Conservation (phyloP, 2,797 vertebrate genomes). For the Enteromius trimaculatus region DNA sequence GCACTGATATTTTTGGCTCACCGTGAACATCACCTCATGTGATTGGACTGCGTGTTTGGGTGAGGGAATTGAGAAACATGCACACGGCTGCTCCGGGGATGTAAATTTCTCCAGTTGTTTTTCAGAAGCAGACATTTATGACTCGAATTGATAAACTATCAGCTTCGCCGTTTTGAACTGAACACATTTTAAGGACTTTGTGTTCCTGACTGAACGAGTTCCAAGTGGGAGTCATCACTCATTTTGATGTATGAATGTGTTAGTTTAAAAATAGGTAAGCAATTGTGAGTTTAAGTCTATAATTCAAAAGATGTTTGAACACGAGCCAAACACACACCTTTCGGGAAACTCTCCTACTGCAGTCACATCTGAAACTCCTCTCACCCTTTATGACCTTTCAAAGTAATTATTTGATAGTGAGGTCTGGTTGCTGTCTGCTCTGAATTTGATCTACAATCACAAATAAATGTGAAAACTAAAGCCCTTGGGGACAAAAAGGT, state of each 20-base stretch:
- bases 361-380: slow-evolving; percentile 15
- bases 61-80: slow-evolving; percentile 11
- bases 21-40: slow-evolving; percentile 10
- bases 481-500: slow-evolving; percentile 18
- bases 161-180: neutral
- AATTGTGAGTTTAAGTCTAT: slow-evolving; percentile 22
- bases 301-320: slow-evolving; percentile 26
- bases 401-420: slow-evolving; percentile 51
- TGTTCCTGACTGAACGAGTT: slow-evolving; percentile 31
- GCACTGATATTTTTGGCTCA: slow-evolving; percentile 23
- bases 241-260: slow-evolving; percentile 32
- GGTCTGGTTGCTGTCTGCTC: slow-evolving; percentile 4
- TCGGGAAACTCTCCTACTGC: neutral
- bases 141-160: slow-evolving; percentile 32
- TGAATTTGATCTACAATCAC: slow-evolving; percentile 27
- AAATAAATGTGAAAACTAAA: slow-evolving; percentile 21
- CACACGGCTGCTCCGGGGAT: neutral
- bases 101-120: slow-evolving; percentile 15
- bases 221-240: slow-evolving; percentile 18
- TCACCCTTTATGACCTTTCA: slow-evolving; percentile 31
- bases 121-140: slow-evolving; percentile 34
- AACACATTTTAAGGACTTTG: slow-evolving; percentile 36
- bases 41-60: neutral
- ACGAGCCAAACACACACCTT: slow-evolving; percentile 8
- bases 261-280: slow-evolving; percentile 22